These are phyloP conservation scores for Heliangelus exortis DNA, from an alignment of 2,797 vertebrate species.

Conservation along the genomic window DNA sequence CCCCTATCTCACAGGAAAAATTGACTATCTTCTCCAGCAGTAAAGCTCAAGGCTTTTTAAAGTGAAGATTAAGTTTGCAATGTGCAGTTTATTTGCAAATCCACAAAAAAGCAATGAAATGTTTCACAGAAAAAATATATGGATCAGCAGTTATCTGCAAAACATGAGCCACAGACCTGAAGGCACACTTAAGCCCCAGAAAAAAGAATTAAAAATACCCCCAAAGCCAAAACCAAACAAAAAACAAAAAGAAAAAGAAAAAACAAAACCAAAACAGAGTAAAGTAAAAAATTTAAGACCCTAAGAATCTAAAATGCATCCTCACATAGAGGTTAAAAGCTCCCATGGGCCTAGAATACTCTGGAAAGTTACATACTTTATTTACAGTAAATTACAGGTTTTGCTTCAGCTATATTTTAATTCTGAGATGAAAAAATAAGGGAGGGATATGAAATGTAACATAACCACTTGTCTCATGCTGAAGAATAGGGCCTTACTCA, in stretches of 20 bases:
- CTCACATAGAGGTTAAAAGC: background rate
- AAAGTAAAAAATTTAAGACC: background rate
- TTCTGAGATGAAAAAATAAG: background rate
- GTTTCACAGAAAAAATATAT: background rate
- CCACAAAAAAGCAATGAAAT: background rate
- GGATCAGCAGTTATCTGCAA: background rate
- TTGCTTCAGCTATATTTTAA: background rate
- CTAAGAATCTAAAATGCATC: background rate
- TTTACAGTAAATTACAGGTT: background rate
- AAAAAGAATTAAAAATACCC: background rate
- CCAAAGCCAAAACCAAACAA: too few relatives aligned
- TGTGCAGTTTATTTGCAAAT: background rate
- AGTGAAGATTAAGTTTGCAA: background rate
- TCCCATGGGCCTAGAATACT: background rate
- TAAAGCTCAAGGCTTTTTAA: background rate
- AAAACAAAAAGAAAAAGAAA: too few relatives aligned
- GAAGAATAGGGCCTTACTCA: background rate
- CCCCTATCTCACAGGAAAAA: background rate
- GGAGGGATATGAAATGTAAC: background rate
- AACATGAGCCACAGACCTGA: background rate
- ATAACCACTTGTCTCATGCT: background rate
- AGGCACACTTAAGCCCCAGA: background rate
- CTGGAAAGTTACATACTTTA: background rate
- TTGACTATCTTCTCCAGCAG: background rate
- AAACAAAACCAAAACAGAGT: background rate